Evolutionary conservation across 2,797 vertebrate genomes (phyloP), one percentile per base, ranked within the genome.

Genomic region (Sus cebifrons): DNA sequence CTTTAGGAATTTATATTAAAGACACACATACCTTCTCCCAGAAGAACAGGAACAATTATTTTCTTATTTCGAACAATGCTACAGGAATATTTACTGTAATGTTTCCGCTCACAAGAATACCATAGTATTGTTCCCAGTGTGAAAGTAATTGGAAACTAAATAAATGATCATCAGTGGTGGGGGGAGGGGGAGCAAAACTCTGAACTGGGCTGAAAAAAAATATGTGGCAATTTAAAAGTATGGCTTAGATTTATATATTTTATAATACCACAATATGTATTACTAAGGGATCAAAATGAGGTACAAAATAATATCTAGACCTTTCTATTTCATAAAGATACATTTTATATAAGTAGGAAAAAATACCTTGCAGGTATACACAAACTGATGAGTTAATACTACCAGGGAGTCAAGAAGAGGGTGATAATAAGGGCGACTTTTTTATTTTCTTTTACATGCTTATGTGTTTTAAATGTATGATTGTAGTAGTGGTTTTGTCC

Each of bases 111-210:
- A 74, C 7, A 32, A 29, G 23, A 83, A 67, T 90, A 91, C 40
- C 40, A n/a, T 29, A n/a, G 12, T 73, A 96, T 32, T 88, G 32
- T 82, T 90, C 64, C 23, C 56, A 90, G 14, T 70, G 83, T 29
- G 64, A 96, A 97, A 92, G 85, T 84, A 85, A 78, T 91, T 94
- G 44, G 49, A 92, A 97, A 79, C 27, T 16, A 71, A 36, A 89
- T 81, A 92, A 79, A 91, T 25, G 65, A 94, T 74, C 86, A 86
- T 83, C 20, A 79, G 1, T 75, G 78, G 56, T 32, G 11, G 6
- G 13, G 93, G 74, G 20, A 5, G 13, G 93, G 74, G 20, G 2
- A 4, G 70, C 65, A 94, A 92, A 86, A 91, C 74, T 73, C 29
- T 87, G 87, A 36, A 36, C 82, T 73, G 44, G 65, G 36, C 44